phyloP scores from a whole-genome alignment of 2,113 vertebrate species.

The Rhabdomys dilectus region DNA sequence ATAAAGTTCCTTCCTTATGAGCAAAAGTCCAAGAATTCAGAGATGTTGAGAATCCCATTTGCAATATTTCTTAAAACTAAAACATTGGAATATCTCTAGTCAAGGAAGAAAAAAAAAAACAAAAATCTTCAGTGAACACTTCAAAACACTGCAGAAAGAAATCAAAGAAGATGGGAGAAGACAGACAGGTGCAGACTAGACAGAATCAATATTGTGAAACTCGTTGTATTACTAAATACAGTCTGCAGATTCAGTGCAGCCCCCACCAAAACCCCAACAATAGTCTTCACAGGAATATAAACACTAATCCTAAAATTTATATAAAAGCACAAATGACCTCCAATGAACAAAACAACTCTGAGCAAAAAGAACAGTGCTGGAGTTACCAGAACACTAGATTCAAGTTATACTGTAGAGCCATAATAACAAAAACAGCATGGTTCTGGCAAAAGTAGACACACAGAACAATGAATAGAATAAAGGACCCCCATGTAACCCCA shows the following conservation, averaged over 20 bases:
- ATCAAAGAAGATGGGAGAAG: neutral
- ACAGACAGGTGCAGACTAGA: neutral
- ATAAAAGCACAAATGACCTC: neutral
- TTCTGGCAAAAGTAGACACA: neutral
- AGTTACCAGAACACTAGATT: neutral
- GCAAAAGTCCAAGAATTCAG: neutral
- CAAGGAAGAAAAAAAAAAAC: neutral
- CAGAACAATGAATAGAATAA: neutral
- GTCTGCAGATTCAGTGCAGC: neutral
- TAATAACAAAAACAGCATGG: neutral
- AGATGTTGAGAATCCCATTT: neutral
- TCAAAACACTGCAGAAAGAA: neutral
- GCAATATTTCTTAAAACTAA: neutral
- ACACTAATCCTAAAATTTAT: neutral
- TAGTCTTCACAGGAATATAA: neutral
- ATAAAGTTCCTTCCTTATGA: neutral
- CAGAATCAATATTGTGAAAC: neutral
- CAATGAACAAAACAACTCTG: neutral
- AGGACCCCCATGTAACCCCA: neutral
- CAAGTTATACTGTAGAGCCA: neutral
- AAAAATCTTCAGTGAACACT: neutral
- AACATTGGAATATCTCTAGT: neutral
- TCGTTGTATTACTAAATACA: neutral
- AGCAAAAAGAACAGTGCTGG: neutral
- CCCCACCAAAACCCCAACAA: neutral